Evolutionary conservation across 1,140 invertebrate species (phyloP).

Genomic region (Pogonomyrmex californicus): DNA sequence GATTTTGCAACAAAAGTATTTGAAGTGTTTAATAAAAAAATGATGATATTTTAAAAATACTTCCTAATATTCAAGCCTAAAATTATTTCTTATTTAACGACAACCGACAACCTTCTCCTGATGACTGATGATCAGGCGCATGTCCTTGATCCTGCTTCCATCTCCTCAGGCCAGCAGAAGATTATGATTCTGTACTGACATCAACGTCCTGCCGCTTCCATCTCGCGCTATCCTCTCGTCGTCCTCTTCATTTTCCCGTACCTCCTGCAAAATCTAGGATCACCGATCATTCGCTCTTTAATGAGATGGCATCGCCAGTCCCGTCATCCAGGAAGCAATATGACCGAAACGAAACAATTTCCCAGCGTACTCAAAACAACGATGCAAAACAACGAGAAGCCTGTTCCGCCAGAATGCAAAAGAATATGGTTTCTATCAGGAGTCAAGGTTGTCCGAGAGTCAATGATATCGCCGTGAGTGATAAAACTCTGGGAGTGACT

Average conservation of each 20-base stretch:
- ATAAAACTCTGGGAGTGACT: slow-evolving; percentile 76
- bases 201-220: slow-evolving; percentile 24
- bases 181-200: slow-evolving; percentile 56
- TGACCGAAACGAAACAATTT: background rate
- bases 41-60: background rate
- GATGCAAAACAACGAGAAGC: background rate
- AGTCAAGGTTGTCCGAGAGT: slow-evolving; percentile 76
- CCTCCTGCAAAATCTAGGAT: slow-evolving; percentile 42
- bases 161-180: slow-evolving; percentile 76
- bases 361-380: slow-evolving; percentile 2
- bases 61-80: background rate
- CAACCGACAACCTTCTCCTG: slow-evolving; percentile 73
- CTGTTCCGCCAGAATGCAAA: slow-evolving; percentile 9
- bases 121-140: slow-evolving; percentile 65
- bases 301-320: background rate
- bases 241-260: slow-evolving; percentile 48
- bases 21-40: background rate
- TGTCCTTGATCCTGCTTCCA: slow-evolving; percentile 78
- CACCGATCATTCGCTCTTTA: background rate
- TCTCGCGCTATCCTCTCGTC: slow-evolving; percentile 28
- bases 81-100: slow-evolving; percentile 32
- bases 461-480: slow-evolving; percentile 81
- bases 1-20: background rate
- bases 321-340: background rate
- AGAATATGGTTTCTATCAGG: slow-evolving; percentile 70